A percentile compares a stretch with the other conserved stretches of the same genome.
phyloP scores from a whole-genome alignment of 2,888 invertebrate species.

The Odontothrips loti region DNA sequence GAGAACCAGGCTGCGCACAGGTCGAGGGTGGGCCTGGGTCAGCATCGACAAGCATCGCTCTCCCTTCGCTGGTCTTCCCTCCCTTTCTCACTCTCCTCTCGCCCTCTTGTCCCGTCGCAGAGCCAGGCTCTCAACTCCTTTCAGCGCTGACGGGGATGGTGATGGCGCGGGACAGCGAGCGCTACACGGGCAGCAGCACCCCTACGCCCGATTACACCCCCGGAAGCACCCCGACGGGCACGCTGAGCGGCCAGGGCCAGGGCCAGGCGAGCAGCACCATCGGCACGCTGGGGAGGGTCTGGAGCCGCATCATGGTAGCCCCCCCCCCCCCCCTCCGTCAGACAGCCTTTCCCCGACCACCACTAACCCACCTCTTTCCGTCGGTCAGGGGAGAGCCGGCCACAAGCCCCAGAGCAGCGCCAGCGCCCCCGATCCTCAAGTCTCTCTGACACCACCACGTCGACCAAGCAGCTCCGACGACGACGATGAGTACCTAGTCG shows the following conservation, averaged over 20 bases:
- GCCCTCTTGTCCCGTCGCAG: neutral
- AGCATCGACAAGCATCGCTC: neutral
- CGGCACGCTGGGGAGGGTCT: neutral
- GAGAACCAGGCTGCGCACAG: neutral
- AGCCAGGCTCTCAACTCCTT: neutral
- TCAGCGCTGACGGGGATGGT: neutral
- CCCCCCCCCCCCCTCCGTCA: neutral
- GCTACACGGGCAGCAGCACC: neutral
- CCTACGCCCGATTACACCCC: neutral
- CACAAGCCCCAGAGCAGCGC: neutral
- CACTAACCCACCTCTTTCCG: neutral
- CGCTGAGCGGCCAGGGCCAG: neutral
- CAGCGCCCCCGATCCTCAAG: neutral
- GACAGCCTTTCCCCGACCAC: neutral
- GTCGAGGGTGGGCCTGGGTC: neutral
- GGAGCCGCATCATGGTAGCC: neutral
- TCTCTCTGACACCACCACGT: neutral
- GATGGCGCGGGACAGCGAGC: neutral
- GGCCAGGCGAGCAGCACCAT: neutral
- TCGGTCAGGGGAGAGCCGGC: neutral
- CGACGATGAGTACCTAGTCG: neutral
- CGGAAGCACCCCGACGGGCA: neutral
- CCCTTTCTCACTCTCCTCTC: neutral
- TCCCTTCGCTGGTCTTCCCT: neutral
- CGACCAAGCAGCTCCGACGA: neutral